A percentile compares a stretch with the other conserved stretches of the same genome.
Evolutionary conservation across 2,888 invertebrate genomes (phyloP).

Genomic region (Caradrina kadenii): DNA sequence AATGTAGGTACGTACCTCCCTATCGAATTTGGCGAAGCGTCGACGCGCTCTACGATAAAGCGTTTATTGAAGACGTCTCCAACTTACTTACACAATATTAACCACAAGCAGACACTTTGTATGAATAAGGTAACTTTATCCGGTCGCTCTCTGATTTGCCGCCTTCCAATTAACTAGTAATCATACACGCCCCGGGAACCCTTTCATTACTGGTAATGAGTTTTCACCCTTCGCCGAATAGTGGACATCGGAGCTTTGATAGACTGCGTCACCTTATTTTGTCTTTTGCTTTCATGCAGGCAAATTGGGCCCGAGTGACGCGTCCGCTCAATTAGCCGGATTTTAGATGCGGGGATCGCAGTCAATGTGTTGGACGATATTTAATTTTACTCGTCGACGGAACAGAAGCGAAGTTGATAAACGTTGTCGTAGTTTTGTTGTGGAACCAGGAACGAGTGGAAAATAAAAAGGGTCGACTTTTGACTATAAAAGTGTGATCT

Average conservation of each 20-base stretch:
- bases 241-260: constrained; percentile 86
- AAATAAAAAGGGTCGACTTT: constrained; percentile 29
- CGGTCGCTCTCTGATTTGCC: constrained; percentile 84
- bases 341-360: constrained; percentile 48
- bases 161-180: constrained; percentile 89
- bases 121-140: constrained; percentile 82
- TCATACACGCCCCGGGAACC: constrained; percentile 88
- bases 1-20: background rate
- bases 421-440: constrained; percentile 38
- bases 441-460: constrained; percentile 4
- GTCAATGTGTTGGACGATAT: constrained; percentile 56
- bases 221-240: constrained; percentile 88
- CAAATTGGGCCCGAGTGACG: constrained; percentile 77
- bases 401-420: constrained; percentile 37
- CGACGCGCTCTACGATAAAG: background rate
- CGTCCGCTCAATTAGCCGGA: constrained; percentile 73
- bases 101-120: constrained; percentile 61
- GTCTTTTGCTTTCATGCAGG: constrained; percentile 78
- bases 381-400: constrained; percentile 49
- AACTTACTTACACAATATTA: constrained; percentile 31
- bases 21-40: background rate
- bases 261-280: constrained; percentile 80
- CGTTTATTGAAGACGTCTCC: constrained; percentile 22
- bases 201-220: constrained; percentile 90
- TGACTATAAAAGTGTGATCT: constrained; percentile 16